Conservation (phyloP, 1,140 invertebrate species). For the Tetranychus urticae region DNA sequence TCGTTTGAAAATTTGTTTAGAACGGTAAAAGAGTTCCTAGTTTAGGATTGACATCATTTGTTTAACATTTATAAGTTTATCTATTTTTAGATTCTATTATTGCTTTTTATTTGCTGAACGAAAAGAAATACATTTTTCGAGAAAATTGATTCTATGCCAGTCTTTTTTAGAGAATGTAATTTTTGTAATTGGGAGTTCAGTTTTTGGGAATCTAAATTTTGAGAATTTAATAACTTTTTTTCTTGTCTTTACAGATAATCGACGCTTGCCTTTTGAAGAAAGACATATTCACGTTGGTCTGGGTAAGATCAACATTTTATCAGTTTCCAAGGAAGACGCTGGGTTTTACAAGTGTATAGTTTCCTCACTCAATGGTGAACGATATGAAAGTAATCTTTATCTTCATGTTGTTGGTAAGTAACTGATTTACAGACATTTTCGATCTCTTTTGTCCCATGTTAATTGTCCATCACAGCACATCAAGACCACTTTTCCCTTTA, state of each 20-base stretch:
- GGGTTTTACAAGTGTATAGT: conserved; percentile 38
- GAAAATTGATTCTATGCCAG: too few relatives aligned
- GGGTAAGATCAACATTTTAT: conserved; percentile 43
- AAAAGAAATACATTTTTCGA: too few relatives aligned
- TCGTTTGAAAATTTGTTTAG: too few relatives aligned
- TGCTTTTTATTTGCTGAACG: too few relatives aligned
- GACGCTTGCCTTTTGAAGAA: conserved; percentile 10
- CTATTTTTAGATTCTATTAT: too few relatives aligned
- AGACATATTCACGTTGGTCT: conserved; percentile 4
- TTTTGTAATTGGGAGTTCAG: too few relatives aligned
- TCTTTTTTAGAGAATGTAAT: too few relatives aligned
- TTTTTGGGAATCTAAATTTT: too few relatives aligned
- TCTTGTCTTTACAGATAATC: not conserved
- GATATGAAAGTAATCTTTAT: conserved; percentile 11
- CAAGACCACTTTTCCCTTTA: not conserved
- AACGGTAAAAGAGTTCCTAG: too few relatives aligned
- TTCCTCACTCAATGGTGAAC: conserved; percentile 10
- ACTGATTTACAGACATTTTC: not conserved
- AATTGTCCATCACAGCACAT: not conserved
- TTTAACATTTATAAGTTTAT: too few relatives aligned
- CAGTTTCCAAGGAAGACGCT: conserved; percentile 62
- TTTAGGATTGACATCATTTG: too few relatives aligned
- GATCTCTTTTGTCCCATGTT: not conserved
- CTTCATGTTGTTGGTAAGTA: conserved; percentile 15
- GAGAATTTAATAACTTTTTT: too few relatives aligned